A percentile compares a stretch with the other conserved stretches of the same genome.
Evolutionary conservation across 2,888 invertebrate genomes (phyloP).

Genomic region (Pammene aurita): DNA sequence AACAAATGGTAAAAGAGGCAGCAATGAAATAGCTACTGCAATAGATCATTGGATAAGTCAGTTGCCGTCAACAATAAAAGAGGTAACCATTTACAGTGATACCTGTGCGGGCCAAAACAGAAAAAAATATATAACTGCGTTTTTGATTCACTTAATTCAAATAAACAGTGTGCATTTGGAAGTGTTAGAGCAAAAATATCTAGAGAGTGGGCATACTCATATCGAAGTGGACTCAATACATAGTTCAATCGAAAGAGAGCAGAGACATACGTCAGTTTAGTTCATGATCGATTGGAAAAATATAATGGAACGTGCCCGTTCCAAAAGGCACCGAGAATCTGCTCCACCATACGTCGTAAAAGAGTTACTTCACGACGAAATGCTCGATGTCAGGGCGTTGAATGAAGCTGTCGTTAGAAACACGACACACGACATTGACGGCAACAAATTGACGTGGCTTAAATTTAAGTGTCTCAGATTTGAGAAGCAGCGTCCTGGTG

Average conservation of each 20-base stretch:
- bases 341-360: too few relatives aligned
- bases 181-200: conserved; percentile 32
- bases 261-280: conserved; percentile 30
- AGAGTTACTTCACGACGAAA: too few relatives aligned
- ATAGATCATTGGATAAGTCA: conserved; percentile 23
- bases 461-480: too few relatives aligned
- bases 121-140: conserved; percentile 34
- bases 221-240: conserved; percentile 39
- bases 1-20: conserved; percentile 27
- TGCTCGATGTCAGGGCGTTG: too few relatives aligned
- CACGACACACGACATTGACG: too few relatives aligned
- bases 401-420: too few relatives aligned
- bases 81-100: conserved; percentile 29
- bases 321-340: conserved; percentile 40
- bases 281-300: conserved; percentile 39
- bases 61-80: conserved; percentile 20
- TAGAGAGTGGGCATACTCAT: conserved; percentile 35
- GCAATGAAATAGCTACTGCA: conserved; percentile 25
- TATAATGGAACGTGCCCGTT: conserved; percentile 34
- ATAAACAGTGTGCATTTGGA: conserved; percentile 21
- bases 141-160: conserved; percentile 32
- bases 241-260: conserved; percentile 36
- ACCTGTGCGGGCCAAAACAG: conserved; percentile 37
- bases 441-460: too few relatives aligned
- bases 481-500: too few relatives aligned